Percentiles rank a stretch among this genome's conserved stretches.
Conservation (phyloP, 2,888 invertebrate genomes). For the Venustoraphidia nigricollis region DNA sequence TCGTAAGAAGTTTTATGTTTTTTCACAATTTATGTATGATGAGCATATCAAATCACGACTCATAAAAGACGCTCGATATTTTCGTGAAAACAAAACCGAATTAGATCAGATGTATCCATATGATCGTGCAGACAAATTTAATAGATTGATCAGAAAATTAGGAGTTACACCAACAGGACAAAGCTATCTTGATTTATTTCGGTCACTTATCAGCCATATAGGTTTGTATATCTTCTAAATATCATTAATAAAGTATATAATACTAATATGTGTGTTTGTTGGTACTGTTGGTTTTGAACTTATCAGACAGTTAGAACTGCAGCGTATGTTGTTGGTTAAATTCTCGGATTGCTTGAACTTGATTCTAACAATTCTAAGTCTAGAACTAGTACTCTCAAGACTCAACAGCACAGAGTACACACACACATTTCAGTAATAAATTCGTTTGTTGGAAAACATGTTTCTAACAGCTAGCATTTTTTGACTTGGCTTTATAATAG, state of each 20-base stretch:
- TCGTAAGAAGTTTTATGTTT: slow-evolving; percentile 79
- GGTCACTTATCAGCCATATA: slow-evolving; percentile 84
- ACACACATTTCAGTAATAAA: too few species aligned
- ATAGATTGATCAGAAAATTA: slow-evolving; percentile 75
- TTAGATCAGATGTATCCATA: slow-evolving; percentile 63
- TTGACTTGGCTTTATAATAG: background rate
- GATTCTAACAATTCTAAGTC: too few species aligned
- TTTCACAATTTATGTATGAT: slow-evolving; percentile 95
- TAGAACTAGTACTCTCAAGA: too few species aligned
- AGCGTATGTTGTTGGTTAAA: too few species aligned
- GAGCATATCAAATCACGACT: slow-evolving; percentile 94
- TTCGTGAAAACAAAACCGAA: slow-evolving; percentile 54
- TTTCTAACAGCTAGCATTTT: too few species aligned
- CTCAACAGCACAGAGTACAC: too few species aligned
- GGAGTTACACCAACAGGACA: slow-evolving; percentile 68
- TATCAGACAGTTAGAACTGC: too few species aligned
- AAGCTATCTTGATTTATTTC: slow-evolving; percentile 85
- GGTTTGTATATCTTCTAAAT: slow-evolving; percentile 32
- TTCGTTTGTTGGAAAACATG: too few species aligned
- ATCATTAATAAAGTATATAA: background rate
- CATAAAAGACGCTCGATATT: slow-evolving; percentile 72
- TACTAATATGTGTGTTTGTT: too few species aligned
- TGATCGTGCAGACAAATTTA: slow-evolving; percentile 86
- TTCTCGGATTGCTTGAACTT: too few species aligned
- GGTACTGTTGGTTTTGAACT: too few species aligned